Evolutionary conservation across 1,140 invertebrate species (phyloP).

Genomic region (Holotrichia oblita): DNA sequence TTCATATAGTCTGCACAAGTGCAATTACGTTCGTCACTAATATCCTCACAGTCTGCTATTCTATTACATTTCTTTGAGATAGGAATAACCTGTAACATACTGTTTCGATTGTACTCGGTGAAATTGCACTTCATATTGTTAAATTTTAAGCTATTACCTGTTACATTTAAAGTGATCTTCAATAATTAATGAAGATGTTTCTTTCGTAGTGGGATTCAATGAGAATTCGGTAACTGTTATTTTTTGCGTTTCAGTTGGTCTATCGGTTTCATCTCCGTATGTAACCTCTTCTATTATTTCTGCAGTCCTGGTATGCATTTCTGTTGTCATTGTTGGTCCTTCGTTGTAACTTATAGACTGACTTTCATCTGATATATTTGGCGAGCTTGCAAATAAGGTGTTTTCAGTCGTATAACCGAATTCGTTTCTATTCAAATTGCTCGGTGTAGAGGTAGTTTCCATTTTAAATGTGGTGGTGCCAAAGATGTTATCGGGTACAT

Average conservation of each 20-base stretch:
- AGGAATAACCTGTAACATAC: constrained; percentile 72
- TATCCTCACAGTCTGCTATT: constrained; percentile 81
- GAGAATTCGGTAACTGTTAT: neutral
- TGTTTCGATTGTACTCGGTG: constrained; percentile 57
- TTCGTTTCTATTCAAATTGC: constrained; percentile 12
- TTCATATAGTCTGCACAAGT: constrained; percentile 75
- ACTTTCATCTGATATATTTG: constrained; percentile 23
- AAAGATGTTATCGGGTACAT: constrained; percentile 12
- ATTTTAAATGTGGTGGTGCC: constrained; percentile 36
- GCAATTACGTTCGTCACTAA: constrained; percentile 80
- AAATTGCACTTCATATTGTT: neutral
- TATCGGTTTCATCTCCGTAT: neutral
- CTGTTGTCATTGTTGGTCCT: neutral
- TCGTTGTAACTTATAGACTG: constrained; percentile 19
- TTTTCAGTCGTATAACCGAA: constrained; percentile 19
- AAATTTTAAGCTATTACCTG: neutral
- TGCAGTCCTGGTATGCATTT: neutral
- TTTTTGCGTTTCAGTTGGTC: neutral
- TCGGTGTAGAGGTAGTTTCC: constrained; percentile 2
- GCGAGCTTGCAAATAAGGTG: constrained; percentile 24
- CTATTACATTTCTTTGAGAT: constrained; percentile 72
- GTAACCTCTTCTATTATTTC: neutral
- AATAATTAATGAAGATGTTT: neutral
- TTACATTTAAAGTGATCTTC: constrained; percentile 20
- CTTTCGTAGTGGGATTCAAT: neutral